These are phyloP conservation scores for Tretioscincus oriximinensis DNA, from an alignment of 2,113 vertebrate genomes.

Conservation along the genomic window DNA sequence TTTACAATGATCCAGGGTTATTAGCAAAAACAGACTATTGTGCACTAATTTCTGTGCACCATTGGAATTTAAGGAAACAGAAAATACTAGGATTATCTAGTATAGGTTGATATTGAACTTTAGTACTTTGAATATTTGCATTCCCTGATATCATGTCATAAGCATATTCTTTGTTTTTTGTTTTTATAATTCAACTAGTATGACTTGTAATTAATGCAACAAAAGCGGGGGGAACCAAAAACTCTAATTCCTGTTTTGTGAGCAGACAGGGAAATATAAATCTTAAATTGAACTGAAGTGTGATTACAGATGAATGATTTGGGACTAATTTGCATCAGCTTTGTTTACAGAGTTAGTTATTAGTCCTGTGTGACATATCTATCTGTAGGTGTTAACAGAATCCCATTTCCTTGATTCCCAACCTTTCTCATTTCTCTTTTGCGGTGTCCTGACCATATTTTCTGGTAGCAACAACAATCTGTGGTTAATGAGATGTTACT, in stretches of 20 bases:
- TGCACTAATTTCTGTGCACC: too few species aligned
- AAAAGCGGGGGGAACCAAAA: conserved; percentile 40
- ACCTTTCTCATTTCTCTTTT: neutral
- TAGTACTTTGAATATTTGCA: conserved; percentile 32
- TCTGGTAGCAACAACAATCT: neutral
- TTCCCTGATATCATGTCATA: conserved; percentile 37
- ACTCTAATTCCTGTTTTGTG: conserved; percentile 52
- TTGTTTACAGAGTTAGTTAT: conserved; percentile 54
- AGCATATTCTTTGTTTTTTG: conserved; percentile 38
- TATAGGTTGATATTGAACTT: too few species aligned
- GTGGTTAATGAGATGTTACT: too few species aligned
- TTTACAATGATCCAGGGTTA: too few species aligned
- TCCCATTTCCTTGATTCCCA: conserved; percentile 40
- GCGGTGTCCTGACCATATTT: conserved; percentile 16
- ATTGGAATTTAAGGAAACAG: too few species aligned
- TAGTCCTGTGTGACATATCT: conserved; percentile 2
- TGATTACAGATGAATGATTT: conserved; percentile 64
- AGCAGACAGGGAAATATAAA: conserved; percentile 63
- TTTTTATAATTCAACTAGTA: conserved; percentile 42
- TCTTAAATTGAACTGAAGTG: conserved; percentile 58
- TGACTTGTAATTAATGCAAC: conserved; percentile 42
- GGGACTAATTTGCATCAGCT: conserved; percentile 60
- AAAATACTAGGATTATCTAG: too few species aligned
- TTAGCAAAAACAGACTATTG: too few species aligned
- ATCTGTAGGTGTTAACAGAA: conserved; percentile 45